Percentiles rank a stretch among this genome's conserved stretches.
Evolutionary conservation across 2,113 vertebrate species (phyloP).

Genomic region (Gambusia affinis): DNA sequence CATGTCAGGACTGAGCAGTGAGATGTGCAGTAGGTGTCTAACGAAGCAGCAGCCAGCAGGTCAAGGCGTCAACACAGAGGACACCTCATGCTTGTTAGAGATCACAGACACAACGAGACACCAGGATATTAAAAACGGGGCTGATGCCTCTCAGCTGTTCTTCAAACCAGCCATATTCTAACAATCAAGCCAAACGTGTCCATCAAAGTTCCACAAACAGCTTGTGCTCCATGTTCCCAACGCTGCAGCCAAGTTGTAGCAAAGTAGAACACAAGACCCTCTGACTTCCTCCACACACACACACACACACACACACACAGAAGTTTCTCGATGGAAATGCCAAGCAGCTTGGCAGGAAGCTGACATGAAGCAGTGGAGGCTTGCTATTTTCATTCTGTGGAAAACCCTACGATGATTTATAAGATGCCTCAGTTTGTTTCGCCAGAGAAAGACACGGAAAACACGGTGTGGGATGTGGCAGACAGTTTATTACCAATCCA

Average conservation of each 20-base stretch:
- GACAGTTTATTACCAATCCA: conserved; percentile 24
- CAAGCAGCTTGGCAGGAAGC: conserved; percentile 20
- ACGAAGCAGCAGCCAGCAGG: background rate
- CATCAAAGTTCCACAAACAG: conserved; percentile 39
- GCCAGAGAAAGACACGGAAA: background rate
- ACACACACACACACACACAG: background rate
- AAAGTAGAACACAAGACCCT: background rate
- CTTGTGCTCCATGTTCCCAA: conserved; percentile 13
- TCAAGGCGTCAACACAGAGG: background rate
- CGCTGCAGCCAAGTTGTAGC: conserved; percentile 20
- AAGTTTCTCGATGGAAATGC: conserved; percentile 2
- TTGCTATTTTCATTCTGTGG: background rate
- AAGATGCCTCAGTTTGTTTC: conserved; percentile 4
- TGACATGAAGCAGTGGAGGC: conserved; percentile 9
- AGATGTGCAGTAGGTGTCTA: background rate
- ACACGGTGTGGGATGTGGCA: background rate
- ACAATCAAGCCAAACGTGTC: conserved; percentile 8
- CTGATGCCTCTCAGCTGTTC: conserved; percentile 11
- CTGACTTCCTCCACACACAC: conserved; percentile 11
- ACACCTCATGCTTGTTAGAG: background rate
- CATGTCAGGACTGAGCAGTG: background rate
- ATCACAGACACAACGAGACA: background rate
- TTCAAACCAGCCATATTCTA: background rate
- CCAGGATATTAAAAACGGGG: background rate
- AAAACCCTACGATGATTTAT: background rate